These are phyloP conservation scores for Laticauda laticaudata DNA, from an alignment of 2,113 vertebrate genomes.

Conservation along the genomic window DNA sequence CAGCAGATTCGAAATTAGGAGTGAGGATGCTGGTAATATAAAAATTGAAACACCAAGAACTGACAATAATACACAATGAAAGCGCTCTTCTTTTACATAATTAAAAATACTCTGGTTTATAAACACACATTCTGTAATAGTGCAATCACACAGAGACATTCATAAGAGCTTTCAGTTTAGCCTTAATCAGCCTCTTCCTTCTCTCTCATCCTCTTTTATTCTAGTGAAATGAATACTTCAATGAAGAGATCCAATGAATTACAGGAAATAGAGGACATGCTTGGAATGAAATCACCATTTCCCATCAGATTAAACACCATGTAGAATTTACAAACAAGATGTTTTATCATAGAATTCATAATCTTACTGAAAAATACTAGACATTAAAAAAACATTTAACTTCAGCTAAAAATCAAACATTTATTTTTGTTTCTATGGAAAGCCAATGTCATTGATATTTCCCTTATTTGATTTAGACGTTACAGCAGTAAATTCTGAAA, in stretches of 20 bases:
- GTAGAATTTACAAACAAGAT: constrained; percentile 15
- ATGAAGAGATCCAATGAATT: constrained; percentile 25
- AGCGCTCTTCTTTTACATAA: not conserved
- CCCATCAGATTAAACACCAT: constrained; percentile 1
- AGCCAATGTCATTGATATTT: not conserved
- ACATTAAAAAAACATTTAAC: constrained; percentile 41
- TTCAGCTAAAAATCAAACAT: constrained; percentile 25
- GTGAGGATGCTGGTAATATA: no score
- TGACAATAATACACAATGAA: not conserved
- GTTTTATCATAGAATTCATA: not conserved
- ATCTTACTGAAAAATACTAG: not conserved
- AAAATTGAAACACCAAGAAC: not conserved
- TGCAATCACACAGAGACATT: constrained; percentile 7
- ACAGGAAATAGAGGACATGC: not conserved
- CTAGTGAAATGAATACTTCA: constrained; percentile 4
- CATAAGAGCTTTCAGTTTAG: not conserved
- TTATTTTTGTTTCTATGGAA: constrained; percentile 8
- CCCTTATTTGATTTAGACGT: not conserved
- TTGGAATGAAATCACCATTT: constrained; percentile 9
- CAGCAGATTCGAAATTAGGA: not conserved
- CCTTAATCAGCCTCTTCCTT: not conserved
- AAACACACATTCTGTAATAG: not conserved
- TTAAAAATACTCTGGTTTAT: constrained; percentile 4
- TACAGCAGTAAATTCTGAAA: constrained; percentile 8
- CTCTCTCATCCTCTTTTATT: constrained; percentile 1